These are phyloP conservation scores for Desoria tigrina DNA, from an alignment of 2,888 invertebrate species.

Conservation along the genomic window DNA sequence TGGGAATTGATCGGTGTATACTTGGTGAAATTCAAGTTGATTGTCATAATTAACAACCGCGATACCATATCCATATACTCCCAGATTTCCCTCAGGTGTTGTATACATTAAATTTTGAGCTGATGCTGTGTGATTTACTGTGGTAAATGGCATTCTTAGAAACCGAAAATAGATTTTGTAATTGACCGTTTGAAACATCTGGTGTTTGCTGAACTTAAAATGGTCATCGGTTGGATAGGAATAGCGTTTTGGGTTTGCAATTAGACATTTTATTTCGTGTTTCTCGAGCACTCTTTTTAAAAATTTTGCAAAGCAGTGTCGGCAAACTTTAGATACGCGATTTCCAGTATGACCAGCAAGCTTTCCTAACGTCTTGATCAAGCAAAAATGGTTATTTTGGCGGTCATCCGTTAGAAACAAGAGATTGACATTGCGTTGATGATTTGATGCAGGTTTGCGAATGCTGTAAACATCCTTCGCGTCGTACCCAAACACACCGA, in stretches of 20 bases:
- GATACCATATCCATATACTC: not conserved
- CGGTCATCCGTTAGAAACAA: not conserved
- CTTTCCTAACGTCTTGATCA: not conserved
- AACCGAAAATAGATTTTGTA: not conserved
- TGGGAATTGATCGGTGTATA: not conserved
- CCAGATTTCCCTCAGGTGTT: not conserved
- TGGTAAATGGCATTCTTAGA: not conserved
- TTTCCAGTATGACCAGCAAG: not conserved
- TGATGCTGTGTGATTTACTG: not conserved
- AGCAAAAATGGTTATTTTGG: conserved; percentile 1
- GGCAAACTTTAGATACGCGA: not conserved
- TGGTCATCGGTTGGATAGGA: no score
- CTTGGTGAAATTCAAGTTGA: not conserved
- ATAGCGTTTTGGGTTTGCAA: no score
- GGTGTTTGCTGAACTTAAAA: not conserved
- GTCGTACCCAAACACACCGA: not conserved
- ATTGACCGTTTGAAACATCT: not conserved
- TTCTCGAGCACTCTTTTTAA: not conserved
- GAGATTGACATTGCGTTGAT: not conserved
- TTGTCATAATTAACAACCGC: not conserved
- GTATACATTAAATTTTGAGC: not conserved
- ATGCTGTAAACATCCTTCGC: not conserved
- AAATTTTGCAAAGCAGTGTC: not conserved
- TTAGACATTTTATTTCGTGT: not conserved
- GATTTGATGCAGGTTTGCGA: not conserved